Evolutionary conservation across 1,140 invertebrate species (phyloP).

Genomic region (Liolophura sinensis): DNA sequence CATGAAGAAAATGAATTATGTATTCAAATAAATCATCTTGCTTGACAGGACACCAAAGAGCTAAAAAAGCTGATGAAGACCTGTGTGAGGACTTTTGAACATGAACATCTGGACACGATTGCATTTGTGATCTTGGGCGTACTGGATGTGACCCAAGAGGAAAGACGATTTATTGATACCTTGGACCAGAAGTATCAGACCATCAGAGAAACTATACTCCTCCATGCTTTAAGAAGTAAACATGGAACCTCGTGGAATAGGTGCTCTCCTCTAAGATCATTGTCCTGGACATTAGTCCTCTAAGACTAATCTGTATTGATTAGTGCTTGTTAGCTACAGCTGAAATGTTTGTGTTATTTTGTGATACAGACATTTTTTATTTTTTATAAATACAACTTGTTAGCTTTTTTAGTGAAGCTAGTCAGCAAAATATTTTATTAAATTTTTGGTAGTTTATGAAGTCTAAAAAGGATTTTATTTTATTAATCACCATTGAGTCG

Average conservation of each 20-base stretch:
- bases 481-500: too few species aligned
- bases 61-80: slow-evolving; percentile 21
- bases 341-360: too few species aligned
- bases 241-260: slow-evolving; percentile 37
- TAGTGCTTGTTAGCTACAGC: too few species aligned
- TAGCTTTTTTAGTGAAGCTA: too few species aligned
- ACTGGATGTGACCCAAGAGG: slow-evolving; percentile 31
- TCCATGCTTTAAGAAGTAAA: slow-evolving; percentile 35
- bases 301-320: too few species aligned
- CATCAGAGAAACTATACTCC: slow-evolving; percentile 40
- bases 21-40: too few species aligned
- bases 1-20: background rate
- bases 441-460: too few species aligned
- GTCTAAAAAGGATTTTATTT: too few species aligned
- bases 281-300: too few species aligned
- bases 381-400: too few species aligned
- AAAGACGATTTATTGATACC: slow-evolving; percentile 39
- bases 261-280: slow-evolving; percentile 16
- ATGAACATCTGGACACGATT: slow-evolving; percentile 44
- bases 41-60: slow-evolving; percentile 26
- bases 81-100: slow-evolving; percentile 21
- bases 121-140: slow-evolving; percentile 34
- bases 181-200: slow-evolving; percentile 46
- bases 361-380: too few species aligned
- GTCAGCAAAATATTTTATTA: too few species aligned